Evolutionary conservation across 2,797 vertebrate genomes (phyloP).

Genomic region (Catamblyrhynchus diadema): DNA sequence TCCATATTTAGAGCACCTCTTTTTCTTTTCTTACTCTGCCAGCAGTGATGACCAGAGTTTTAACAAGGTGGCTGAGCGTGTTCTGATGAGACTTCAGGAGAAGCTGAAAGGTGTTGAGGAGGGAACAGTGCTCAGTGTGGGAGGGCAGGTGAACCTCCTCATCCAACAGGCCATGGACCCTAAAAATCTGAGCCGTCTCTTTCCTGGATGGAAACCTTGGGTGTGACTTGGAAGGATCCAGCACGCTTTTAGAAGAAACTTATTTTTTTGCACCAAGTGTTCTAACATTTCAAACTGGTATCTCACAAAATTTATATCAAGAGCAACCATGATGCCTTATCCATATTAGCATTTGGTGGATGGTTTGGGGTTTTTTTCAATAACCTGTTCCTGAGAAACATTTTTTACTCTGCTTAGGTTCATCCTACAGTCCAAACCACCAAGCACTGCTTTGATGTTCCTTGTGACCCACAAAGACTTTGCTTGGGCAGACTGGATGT

Average conservation of each 20-base stretch:
- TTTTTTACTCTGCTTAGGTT: neutral
- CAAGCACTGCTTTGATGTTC: neutral
- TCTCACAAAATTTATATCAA: neutral
- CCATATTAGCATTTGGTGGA: neutral
- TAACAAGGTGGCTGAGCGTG: conserved; percentile 97
- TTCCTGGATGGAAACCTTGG: conserved; percentile 94
- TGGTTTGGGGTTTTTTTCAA: neutral
- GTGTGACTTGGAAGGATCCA: conserved; percentile 70
- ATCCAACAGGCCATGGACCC: conserved; percentile 98
- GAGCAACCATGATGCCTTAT: neutral
- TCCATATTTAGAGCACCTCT: neutral
- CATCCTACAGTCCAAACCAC: neutral
- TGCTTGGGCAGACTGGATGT: neutral
- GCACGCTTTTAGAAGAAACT: neutral
- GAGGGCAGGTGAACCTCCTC: conserved; percentile 96
- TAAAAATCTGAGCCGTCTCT: conserved; percentile 93
- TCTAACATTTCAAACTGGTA: neutral
- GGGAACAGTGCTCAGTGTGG: conserved; percentile 90
- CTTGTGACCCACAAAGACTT: neutral
- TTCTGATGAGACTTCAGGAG: conserved; percentile 94
- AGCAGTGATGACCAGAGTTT: conserved; percentile 87
- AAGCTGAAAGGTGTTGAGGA: conserved; percentile 97
- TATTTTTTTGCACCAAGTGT: neutral
- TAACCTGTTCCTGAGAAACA: neutral
- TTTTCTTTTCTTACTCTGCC: neutral